phyloP scores from a whole-genome alignment of 2,888 invertebrate genomes.

The Chirona hameri region DNA sequence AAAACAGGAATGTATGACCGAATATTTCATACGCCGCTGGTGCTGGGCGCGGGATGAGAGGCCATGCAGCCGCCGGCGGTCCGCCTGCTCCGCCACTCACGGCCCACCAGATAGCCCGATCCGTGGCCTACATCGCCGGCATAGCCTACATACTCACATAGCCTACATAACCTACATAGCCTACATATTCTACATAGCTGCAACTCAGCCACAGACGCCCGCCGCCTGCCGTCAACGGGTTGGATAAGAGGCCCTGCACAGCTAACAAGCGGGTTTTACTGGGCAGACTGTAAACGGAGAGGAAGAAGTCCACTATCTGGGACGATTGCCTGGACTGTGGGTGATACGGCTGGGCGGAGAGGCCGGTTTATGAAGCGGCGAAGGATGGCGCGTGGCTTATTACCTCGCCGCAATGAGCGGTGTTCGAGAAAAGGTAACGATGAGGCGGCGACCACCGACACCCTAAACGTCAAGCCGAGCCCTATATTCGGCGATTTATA shows the following conservation, averaged over 20 bases:
- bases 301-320: neutral
- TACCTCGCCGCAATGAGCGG: neutral
- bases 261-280: neutral
- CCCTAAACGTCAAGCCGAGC: neutral
- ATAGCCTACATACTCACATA: too few species aligned
- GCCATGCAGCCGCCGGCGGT: neutral
- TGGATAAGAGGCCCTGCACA: too few species aligned
- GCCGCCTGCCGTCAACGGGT: too few species aligned
- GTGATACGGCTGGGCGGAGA: neutral
- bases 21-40: neutral
- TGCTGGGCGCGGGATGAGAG: neutral
- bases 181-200: too few species aligned
- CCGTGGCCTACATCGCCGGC: neutral
- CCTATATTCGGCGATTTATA: neutral
- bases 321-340: neutral
- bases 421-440: neutral
- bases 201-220: too few species aligned
- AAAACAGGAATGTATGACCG: neutral
- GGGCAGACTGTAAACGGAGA: neutral
- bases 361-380: neutral
- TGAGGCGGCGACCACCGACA: neutral
- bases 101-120: neutral
- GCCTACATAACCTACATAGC: too few species aligned
- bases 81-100: neutral
- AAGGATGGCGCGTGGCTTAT: neutral